Percentiles rank a stretch among this genome's conserved stretches.
Evolutionary conservation across 2,797 vertebrate genomes (phyloP).

Genomic region (Mormyrus hasselquistii): DNA sequence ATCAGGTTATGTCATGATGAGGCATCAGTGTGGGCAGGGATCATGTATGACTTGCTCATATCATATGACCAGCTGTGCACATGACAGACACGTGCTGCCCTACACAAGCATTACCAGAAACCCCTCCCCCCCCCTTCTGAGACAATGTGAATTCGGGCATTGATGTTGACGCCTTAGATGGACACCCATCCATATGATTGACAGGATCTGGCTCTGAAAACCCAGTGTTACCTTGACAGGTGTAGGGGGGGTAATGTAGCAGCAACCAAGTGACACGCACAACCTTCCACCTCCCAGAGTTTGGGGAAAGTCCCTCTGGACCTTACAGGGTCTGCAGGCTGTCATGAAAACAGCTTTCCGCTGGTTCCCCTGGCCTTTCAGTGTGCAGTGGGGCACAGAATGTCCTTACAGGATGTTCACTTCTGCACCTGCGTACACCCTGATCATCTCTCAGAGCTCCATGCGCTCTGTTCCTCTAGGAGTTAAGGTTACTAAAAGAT

Average conservation of each 20-base stretch:
- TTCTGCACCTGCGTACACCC: background rate
- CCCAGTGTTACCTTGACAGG: background rate
- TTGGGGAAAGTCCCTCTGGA: background rate
- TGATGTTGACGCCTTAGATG: background rate
- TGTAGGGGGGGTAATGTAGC: background rate
- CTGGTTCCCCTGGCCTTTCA: background rate
- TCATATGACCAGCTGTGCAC: background rate
- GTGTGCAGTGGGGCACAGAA: background rate
- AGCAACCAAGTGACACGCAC: background rate
- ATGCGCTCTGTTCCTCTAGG: background rate
- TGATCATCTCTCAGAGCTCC: background rate
- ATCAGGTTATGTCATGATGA: background rate
- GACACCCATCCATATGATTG: background rate
- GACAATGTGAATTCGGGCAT: background rate
- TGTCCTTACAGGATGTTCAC: background rate
- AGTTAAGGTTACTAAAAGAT: background rate
- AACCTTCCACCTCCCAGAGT: background rate
- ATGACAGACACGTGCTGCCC: background rate
- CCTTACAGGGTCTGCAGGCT: background rate
- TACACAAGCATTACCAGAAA: background rate
- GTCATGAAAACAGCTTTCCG: background rate
- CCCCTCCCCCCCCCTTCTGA: background rate
- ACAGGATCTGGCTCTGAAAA: background rate
- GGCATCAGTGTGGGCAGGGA: background rate
- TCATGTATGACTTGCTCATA: background rate